phyloP scores from a whole-genome alignment of 2,888 invertebrate species.

The Hanleya hanleyi region DNA sequence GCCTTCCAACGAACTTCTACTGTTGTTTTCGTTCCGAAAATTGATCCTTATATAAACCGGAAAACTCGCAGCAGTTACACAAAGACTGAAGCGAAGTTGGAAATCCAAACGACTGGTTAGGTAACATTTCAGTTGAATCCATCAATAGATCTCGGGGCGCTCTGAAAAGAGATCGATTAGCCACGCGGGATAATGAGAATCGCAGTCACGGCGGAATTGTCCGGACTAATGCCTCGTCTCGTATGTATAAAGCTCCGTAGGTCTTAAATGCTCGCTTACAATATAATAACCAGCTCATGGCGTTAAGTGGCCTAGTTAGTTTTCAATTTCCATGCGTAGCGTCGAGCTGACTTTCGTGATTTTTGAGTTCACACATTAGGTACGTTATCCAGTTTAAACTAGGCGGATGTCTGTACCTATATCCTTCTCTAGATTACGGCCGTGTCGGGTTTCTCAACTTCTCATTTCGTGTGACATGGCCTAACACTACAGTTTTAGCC shows the following conservation, averaged over 20 bases:
- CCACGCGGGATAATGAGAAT: neutral
- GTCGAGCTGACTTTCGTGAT: no score
- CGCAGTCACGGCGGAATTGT: constrained; percentile 7
- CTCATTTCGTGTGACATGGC: neutral
- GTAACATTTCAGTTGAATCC: neutral
- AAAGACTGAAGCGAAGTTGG: neutral
- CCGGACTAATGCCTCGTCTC: neutral
- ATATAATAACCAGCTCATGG: neutral
- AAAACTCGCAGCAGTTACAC: neutral
- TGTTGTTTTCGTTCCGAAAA: constrained; percentile 10
- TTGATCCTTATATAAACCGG: neutral
- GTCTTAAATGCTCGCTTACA: neutral
- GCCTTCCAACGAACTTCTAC: neutral
- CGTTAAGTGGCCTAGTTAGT: neutral
- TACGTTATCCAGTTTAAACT: no score
- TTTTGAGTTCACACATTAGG: no score
- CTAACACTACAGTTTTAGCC: neutral
- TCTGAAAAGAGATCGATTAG: constrained; percentile 4
- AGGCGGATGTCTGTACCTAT: neutral
- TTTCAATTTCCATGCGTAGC: neutral
- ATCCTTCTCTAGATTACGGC: neutral
- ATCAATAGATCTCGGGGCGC: neutral
- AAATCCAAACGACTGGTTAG: constrained; percentile 1
- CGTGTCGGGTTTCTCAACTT: neutral
- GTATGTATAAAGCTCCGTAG: neutral